Evolutionary conservation across 1,140 invertebrate species (phyloP), one percentile per base, ranked within the genome.

Genomic region (Phortica variegata): DNA sequence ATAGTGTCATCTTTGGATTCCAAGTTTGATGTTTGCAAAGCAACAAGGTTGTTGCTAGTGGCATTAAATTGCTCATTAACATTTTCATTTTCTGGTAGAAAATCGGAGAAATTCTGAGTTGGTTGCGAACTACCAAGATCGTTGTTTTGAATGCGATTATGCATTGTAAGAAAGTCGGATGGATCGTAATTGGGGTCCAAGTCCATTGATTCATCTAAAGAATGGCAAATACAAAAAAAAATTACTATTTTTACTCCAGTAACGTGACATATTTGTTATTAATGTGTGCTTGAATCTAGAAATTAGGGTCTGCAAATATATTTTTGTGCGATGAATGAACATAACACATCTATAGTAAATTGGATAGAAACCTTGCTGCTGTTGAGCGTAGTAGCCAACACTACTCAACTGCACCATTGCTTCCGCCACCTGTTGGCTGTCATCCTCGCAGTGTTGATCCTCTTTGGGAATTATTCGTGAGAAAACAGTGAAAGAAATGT

Each of bases 101-200:
- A 70, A 17, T 69, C 54, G 3, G 61, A 50, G 20, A 69, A 70
- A 31, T 17, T 47, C 46, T 6, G 57, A 42, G 41, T 37, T 44
- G 3, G 39, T 57, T 40, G 49, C 54, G 16, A 31, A 39, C 18
- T 69, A 61, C 6, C 45, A 44, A 2, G 48, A 55, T 45, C 41
- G 29, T 44, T 48, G 37, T 23, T 58, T 17, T 57, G 52, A 0
- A 61, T 48, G 8, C 61, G 59, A 45, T 65, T 73, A 44, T 58
- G 59, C 65, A 71, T 73, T 42, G 58, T 81, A 9, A 91, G 69
- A 58, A 92, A 91, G 68, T 91, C 90, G 2, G 89, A 90, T 9
- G 90, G 89, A 78, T 93, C 90, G 74, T 93, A 93, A 65, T 88
- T 89, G 7, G 87, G 86, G 79, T 91, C 88, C 7, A 91, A 85